phyloP scores from a whole-genome alignment of 2,113 vertebrate genomes.

The Notechis scutatus region DNA sequence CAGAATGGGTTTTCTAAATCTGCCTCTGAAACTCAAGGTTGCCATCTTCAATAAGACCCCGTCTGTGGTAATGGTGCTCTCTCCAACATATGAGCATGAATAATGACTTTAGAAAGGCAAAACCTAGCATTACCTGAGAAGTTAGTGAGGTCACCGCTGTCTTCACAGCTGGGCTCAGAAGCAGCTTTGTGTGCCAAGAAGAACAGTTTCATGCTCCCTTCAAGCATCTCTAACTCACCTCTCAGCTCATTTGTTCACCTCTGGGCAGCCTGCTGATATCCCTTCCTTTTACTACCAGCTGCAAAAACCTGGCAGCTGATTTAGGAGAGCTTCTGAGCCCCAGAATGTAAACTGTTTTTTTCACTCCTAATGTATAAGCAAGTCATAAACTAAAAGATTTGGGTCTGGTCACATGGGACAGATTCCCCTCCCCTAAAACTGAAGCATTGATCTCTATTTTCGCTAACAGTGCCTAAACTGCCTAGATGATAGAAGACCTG shows the following conservation, averaged over 20 bases:
- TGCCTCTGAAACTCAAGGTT: neutral
- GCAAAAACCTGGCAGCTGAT: slow-evolving; percentile 86
- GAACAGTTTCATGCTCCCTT: slow-evolving; percentile 30
- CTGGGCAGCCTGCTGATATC: slow-evolving; percentile 75
- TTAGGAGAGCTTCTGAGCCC: slow-evolving; percentile 82
- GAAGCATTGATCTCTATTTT: slow-evolving; percentile 80
- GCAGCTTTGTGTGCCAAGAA: slow-evolving; percentile 31
- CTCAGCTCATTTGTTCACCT: slow-evolving; percentile 71
- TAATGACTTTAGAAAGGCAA: neutral
- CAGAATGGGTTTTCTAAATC: neutral
- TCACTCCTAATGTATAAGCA: slow-evolving; percentile 92
- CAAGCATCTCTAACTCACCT: slow-evolving; percentile 67
- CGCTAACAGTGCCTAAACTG: slow-evolving; percentile 66
- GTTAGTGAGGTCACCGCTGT: slow-evolving; percentile 9
- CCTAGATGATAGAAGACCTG: slow-evolving; percentile 67
- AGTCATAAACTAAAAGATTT: slow-evolving; percentile 91
- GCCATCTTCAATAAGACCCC: neutral
- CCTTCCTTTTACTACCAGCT: slow-evolving; percentile 81
- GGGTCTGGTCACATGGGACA: slow-evolving; percentile 78
- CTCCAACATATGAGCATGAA: neutral
- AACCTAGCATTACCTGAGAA: slow-evolving; percentile 1
- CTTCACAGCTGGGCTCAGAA: neutral
- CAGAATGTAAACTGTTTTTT: slow-evolving; percentile 91
- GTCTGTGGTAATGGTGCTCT: neutral
- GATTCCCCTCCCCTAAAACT: slow-evolving; percentile 81